phyloP scores from a whole-genome alignment of 2,888 invertebrate species.

The Drosophila fungiperda region DNA sequence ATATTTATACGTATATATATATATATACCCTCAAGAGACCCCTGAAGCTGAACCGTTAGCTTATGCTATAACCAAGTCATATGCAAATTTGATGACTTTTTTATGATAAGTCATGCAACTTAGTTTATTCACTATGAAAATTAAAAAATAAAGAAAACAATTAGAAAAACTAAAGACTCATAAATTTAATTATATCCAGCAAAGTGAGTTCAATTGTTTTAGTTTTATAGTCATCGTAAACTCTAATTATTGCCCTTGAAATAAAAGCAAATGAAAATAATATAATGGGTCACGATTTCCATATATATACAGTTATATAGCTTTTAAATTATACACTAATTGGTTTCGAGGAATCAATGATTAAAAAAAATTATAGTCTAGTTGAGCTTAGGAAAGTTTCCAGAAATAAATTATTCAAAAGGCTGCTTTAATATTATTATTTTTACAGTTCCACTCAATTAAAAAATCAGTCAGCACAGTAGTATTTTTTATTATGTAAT shows the following conservation, averaged over 20 bases:
- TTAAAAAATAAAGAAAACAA: slow-evolving; percentile 55
- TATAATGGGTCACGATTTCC: not conserved
- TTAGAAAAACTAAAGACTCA: slow-evolving; percentile 45
- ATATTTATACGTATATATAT: not conserved
- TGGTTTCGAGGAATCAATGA: not conserved
- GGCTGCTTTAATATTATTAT: not conserved
- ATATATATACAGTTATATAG: no score
- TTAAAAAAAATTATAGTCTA: not conserved
- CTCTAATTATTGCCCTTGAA: not conserved
- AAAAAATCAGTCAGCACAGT: not conserved
- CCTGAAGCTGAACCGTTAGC: slow-evolving; percentile 17
- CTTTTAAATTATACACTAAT: not conserved
- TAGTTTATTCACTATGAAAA: slow-evolving; percentile 69
- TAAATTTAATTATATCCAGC: slow-evolving; percentile 44
- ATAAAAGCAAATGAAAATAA: not conserved
- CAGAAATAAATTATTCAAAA: not conserved
- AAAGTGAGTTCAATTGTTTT: slow-evolving; percentile 7
- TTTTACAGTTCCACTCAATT: not conserved
- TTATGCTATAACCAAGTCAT: slow-evolving; percentile 50
- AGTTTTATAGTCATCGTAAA: not conserved
- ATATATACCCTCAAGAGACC: slow-evolving; percentile 42
- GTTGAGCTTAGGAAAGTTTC: not conserved
- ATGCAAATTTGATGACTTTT: slow-evolving; percentile 69
- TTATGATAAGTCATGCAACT: slow-evolving; percentile 70
- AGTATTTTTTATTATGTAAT: not conserved